Base-by-base conservation (phyloP, 1,140 invertebrate genomes). In the Drosophila subpulchrella region DNA sequence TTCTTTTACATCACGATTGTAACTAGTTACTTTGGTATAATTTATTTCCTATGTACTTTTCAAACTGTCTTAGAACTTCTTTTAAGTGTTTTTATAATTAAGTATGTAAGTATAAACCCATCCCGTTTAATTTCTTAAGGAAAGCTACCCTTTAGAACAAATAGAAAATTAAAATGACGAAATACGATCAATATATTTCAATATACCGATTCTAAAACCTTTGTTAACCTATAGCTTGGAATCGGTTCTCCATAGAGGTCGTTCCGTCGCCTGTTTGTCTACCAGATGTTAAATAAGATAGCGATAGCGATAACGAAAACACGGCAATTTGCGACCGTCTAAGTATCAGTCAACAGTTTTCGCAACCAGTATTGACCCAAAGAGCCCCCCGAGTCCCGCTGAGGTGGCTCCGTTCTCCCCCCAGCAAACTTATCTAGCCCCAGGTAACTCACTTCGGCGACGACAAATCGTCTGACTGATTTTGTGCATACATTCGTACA, bases 401-500 rank as follows among this genome's bases (percentile, higher is more conserved):
- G 6, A 36, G 50, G 30, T 6, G 50, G 32, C 34, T 20, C 42
- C 56, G 12, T 24, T 24, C 38, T 27, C 41, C 58, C 41, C 20
- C 13, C 20, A 68, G 15, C 60, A 65, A 65, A 68, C 32, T 30
- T 38, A 68, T 55, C 50, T 56, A 65, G 50, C 34, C 66, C 24
- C 7, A 5, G 32, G 6, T 15, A 75, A 79, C 78, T 56, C 38
- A 51, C 50, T 63, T 57, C 58, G 56, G 24, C 61, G 78, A 82
- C 80, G 80, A 83, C 80, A 75, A 79, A 66, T 61, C 47, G 80
- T 82, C 80, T 82, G 79, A 82, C 75, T 75, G 59, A 71, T 71
- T 68, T 71, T 68, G 38, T 71, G 51, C 27, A 39, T 15, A 67
- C 4, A 27, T 4, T 2, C 27, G 3, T 27, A 27, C 3, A 3